Evolutionary conservation across 1,140 invertebrate genomes (phyloP).

Genomic region (Araneus ventricosus): DNA sequence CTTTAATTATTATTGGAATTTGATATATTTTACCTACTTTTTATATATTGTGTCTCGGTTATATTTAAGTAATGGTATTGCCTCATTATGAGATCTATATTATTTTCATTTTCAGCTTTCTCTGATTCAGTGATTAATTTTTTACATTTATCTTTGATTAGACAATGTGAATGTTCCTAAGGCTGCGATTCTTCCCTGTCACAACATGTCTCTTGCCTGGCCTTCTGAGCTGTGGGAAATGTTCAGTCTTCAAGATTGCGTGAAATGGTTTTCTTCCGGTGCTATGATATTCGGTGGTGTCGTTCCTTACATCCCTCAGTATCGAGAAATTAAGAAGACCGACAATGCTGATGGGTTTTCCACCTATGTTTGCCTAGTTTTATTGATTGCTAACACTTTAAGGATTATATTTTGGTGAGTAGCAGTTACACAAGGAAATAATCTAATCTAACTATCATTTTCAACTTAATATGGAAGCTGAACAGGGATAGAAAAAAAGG

Average conservation of each 20-base stretch:
- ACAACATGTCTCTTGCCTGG: constrained; percentile 4
- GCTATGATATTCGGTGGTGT: constrained; percentile 96
- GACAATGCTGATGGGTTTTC: constrained; percentile 97
- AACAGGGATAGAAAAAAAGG: no score
- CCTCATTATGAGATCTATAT: no score
- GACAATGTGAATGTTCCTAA: no score
- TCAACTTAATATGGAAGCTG: no score
- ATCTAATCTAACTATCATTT: background rate
- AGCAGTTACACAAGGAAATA: background rate
- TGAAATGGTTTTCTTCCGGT: constrained; percentile 35
- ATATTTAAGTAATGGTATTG: no score
- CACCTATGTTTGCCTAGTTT: constrained; percentile 95
- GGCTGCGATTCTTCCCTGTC: background rate
- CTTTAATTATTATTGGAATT: no score
- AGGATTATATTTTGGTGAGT: constrained; percentile 97
- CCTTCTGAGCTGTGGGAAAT: background rate
- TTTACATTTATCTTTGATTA: no score
- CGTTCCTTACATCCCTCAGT: constrained; percentile 94
- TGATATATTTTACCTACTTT: no score
- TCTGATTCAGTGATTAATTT: no score
- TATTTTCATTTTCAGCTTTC: no score
- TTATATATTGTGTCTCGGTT: no score
- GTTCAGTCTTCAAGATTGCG: constrained; percentile 28
- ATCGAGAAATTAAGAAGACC: constrained; percentile 92
- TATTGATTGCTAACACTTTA: constrained; percentile 96